A percentile compares a stretch with the other conserved stretches of the same genome.
These are phyloP conservation scores for Papilio helenus DNA, from an alignment of 1,140 invertebrate genomes.

Conservation along the genomic window DNA sequence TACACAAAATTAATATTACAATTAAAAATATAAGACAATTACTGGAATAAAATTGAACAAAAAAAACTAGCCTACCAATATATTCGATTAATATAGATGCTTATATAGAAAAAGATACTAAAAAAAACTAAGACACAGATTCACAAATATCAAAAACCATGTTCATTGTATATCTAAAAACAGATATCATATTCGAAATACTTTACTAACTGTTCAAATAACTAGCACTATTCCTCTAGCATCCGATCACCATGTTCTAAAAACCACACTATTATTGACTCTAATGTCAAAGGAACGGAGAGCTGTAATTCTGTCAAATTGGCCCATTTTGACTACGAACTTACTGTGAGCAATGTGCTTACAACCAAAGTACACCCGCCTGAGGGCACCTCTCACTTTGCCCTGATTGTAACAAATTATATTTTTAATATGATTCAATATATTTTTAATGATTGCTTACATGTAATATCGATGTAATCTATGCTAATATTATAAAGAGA, in stretches of 20 bases:
- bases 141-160: background rate
- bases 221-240: conserved; percentile 36
- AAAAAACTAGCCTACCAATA: too few relatives aligned
- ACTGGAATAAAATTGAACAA: too few relatives aligned
- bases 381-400: conserved; percentile 81
- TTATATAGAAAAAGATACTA: background rate
- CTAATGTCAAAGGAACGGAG: conserved; percentile 16
- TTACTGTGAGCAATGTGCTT: conserved; percentile 83
- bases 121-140: too few relatives aligned
- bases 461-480: background rate
- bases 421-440: conserved; percentile 19
- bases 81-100: background rate
- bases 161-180: conserved; percentile 1
- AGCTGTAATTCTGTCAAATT: conserved; percentile 37
- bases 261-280: conserved; percentile 42
- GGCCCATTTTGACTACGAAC: conserved; percentile 67
- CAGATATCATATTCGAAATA: background rate
- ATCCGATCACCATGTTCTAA: conserved; percentile 24
- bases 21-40: too few relatives aligned
- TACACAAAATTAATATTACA: too few relatives aligned
- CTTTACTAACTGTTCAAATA: conserved; percentile 12
- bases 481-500: too few relatives aligned
- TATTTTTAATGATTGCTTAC: background rate
- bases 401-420: conserved; percentile 72
- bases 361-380: conserved; percentile 82